Base-by-base conservation (phyloP, 2,888 invertebrate genomes). In the Aproaerema taeniolella region DNA sequence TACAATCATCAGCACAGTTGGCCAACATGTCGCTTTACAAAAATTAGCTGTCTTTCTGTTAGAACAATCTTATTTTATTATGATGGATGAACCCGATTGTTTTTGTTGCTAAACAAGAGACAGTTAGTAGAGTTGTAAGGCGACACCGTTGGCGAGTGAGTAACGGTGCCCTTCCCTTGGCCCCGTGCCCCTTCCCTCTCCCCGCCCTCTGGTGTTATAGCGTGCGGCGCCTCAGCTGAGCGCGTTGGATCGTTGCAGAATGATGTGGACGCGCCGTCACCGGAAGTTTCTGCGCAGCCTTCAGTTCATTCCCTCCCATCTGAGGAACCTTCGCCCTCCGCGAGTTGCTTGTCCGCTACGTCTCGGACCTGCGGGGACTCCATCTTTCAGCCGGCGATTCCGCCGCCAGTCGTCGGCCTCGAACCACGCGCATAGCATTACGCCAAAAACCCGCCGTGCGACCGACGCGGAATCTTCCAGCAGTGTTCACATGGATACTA, bases 201-300 rank as follows among this genome's bases (percentile, higher is more conserved):
- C n/a, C 47, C 46, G 45, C 42, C 48, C 39, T 62, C 60, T 58
- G 65, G 66, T 67, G 67, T 75, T 68, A 63, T 76, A 74, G 79
- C 76, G 71, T 68, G 69, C 72, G 72, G 67, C 70, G 67, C 68
- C 66, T 63, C 70, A 71, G 79, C 77, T 80, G 71, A 78, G 78
- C 78, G 77, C 78, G 76, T 75, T 80, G 81, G 78, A 75, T 80
- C 66, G 77, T 83, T 85, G 76, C 85, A 85, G 85, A 85, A 85
- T 85, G 85, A 86, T 62, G 82, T 83, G 72, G 85, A 86, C 61
- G 85, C 83, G 66, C 83, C 85, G 61, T 72, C 83, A 61, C 83
- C 83, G 72, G 57, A 71, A 50, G 60, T 70, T 47, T 78, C 82
- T 61, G 72, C 72, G 66, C 70, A 69, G 46, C 51, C 60, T 49